phyloP scores from a whole-genome alignment of 1,140 invertebrate genomes.

The Diachasmimorpha longicaudata region DNA sequence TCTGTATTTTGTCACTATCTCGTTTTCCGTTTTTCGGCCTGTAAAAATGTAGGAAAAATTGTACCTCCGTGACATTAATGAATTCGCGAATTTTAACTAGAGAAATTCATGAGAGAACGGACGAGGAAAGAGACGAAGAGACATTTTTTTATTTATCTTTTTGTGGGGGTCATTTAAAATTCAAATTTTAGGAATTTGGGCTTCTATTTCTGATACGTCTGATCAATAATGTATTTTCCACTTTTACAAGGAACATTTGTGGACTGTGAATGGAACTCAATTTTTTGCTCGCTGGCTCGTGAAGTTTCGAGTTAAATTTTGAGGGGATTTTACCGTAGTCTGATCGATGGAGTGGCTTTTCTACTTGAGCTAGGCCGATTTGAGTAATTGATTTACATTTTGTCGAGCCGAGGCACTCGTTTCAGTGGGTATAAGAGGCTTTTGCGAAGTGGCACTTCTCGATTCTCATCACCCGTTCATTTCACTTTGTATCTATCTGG shows the following conservation, averaged over 20 bases:
- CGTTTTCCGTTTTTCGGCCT: neutral
- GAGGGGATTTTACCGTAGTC: neutral
- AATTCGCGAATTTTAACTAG: neutral
- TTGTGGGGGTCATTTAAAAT: neutral
- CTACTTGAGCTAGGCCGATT: neutral
- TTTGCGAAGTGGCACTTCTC: neutral
- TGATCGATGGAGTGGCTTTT: neutral
- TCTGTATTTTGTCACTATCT: constrained; percentile 7
- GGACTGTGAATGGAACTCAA: neutral
- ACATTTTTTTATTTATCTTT: neutral
- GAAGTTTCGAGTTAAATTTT: neutral
- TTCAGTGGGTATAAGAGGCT: neutral
- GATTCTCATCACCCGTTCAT: neutral
- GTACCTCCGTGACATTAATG: neutral
- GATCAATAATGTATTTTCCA: neutral
- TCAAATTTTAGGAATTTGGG: neutral
- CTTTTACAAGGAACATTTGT: neutral
- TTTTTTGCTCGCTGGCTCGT: neutral
- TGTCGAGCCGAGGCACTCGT: neutral
- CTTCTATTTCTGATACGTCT: neutral
- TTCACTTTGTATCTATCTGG: neutral
- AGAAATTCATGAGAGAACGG: neutral
- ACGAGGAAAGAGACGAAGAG: neutral
- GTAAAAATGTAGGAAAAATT: neutral
- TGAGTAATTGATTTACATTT: neutral